Evolutionary conservation across 2,888 invertebrate species (phyloP).

Genomic region (Rhogogaster chlorosoma): DNA sequence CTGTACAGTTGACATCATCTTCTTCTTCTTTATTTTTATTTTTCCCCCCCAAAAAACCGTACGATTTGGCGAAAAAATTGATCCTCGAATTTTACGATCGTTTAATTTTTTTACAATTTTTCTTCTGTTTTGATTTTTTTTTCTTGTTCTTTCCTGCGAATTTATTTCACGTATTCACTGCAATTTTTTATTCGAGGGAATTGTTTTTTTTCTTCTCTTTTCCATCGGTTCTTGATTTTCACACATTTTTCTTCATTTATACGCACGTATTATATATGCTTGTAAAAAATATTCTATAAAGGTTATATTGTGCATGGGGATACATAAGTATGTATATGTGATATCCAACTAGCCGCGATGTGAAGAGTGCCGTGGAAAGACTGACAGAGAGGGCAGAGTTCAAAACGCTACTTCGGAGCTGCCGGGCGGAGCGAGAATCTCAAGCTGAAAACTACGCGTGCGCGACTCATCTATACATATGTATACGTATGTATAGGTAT

Average conservation of each 20-base stretch:
- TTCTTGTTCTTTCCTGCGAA: background rate
- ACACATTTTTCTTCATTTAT: background rate
- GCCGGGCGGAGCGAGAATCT: background rate
- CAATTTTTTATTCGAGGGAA: too few relatives aligned
- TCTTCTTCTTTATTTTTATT: too few relatives aligned
- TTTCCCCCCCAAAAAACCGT: too few relatives aligned
- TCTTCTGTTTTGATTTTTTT: background rate
- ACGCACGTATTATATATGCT: background rate
- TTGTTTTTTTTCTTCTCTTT: too few relatives aligned
- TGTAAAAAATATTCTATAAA: too few relatives aligned
- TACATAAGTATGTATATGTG: background rate
- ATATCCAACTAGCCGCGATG: slow-evolving; percentile 17
- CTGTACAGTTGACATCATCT: slow-evolving; percentile 67
- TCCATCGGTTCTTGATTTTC: too few relatives aligned
- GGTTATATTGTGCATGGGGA: background rate
- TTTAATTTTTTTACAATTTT: too few relatives aligned
- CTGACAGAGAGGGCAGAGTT: slow-evolving; percentile 52
- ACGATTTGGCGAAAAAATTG: too few relatives aligned
- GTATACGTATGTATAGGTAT: background rate
- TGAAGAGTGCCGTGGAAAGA: slow-evolving; percentile 45
- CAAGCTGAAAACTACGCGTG: background rate
- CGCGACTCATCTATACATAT: background rate
- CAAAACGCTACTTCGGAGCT: slow-evolving; percentile 27
- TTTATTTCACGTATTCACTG: too few relatives aligned
- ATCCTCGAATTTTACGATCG: too few relatives aligned